Base-by-base conservation (phyloP, 2,888 invertebrate genomes). In the Galeopsomyia nigrocyanea region DNA sequence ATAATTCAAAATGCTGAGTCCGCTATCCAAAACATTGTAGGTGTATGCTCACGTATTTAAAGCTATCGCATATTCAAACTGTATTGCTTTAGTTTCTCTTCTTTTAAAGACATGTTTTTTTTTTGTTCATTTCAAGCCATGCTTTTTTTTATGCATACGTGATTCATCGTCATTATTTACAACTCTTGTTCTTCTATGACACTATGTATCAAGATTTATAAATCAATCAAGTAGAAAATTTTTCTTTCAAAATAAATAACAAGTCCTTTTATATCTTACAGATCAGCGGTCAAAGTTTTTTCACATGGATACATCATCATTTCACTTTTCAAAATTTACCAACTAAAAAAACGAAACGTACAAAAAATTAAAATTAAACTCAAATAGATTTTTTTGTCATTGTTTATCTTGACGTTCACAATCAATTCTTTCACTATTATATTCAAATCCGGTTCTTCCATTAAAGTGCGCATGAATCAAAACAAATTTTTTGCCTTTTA, bases 71-170 rank as follows among this genome's bases (percentile, higher is more conserved):
- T 65, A 39, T 7, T 39, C 68, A 50, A 64, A 60, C 61, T 49
- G 64, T 74, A 74, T 68, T 74, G 74, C 74, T 74, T 74, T 74
- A 26, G 50, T 66, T 68, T 74, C 46, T 68, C 57, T 46, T 47
- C n/a, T 56, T 56, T 62, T 56, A 46, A 50, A 63, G 57, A 63
- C 21, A 49, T 26, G 26, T 3, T 60, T 51, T 55, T 31, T 10
- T 57, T 56, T 47, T 13, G 39, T 39, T 26, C 9, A 39, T 55
- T 50, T 60, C 9, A 51, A 55, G 17, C 31, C 46, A 58, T 22
- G 17, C 16, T 63, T 56, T 57, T 26, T 26, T 26, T 62, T 68
- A 39, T 39, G 10, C 39, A 39, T 13, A 13, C 39, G 10, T 39
- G 13, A 66, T 22, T 56, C 50, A 58, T 73, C 60, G 17, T 56